Conservation (phyloP, 2,113 vertebrate genomes). For the Mormyrus iriodes region DNA sequence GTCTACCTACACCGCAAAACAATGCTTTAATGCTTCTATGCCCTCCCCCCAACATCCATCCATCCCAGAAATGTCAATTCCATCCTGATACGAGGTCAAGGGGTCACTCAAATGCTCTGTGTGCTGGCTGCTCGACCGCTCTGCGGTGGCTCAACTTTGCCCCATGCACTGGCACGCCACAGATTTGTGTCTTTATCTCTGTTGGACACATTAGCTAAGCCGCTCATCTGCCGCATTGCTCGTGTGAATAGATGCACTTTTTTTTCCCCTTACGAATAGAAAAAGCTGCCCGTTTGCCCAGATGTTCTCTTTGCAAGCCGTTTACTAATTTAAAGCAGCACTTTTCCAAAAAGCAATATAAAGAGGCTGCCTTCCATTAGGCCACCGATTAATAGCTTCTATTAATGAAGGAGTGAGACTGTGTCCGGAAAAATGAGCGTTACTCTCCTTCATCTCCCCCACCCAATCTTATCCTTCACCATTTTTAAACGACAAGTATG, state of each 20-base stretch:
- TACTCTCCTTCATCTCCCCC: constrained; percentile 29
- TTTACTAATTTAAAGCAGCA: background rate
- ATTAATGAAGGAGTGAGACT: constrained; percentile 53
- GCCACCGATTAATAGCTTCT: constrained; percentile 16
- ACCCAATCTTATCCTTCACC: background rate
- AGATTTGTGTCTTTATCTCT: background rate
- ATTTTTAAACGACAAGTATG: constrained; percentile 31
- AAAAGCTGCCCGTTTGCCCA: background rate
- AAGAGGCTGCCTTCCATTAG: background rate
- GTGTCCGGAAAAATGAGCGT: constrained; percentile 30
- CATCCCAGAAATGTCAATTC: constrained; percentile 55
- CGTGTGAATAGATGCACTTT: background rate
- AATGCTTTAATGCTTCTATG: background rate
- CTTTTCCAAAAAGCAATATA: constrained; percentile 3
- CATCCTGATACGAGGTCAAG: constrained; percentile 36
- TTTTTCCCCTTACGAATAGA: background rate
- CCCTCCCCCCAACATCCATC: constrained; percentile 18
- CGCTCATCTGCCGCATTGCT: background rate
- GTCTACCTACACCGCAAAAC: constrained; percentile 50
- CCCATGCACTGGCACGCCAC: background rate
- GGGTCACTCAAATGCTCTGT: constrained; percentile 25
- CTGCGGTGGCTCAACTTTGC: constrained; percentile 42
- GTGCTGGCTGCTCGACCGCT: constrained; percentile 42
- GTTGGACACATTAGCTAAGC: background rate
- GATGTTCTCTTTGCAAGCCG: background rate